Base-by-base conservation (phyloP, 2,113 vertebrate species). In the Genyomyrus donnyi region DNA sequence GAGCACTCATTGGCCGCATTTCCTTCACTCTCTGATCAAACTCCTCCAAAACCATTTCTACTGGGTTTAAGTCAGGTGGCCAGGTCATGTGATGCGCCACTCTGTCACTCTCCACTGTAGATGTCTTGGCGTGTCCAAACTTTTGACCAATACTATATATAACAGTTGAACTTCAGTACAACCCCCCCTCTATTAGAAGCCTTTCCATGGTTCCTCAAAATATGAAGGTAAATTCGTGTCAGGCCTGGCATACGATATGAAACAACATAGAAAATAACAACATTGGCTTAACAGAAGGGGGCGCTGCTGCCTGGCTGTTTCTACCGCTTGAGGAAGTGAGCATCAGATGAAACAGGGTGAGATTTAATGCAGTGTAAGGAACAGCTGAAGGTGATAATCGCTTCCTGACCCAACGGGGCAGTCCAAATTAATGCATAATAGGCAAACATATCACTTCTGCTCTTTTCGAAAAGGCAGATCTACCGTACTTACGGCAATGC, bases 281-380 rank as follows among this genome's bases (percentile, higher is more conserved):
- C 19, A 56, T 6, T 56, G 19, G 83, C 10, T 85, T 21, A 15
- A 50, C 3, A 27, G n/a, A 11, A 31, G 13, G 56, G 27, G 80
- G 86, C 42, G 80, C 53, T 85, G 84, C 53, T 62, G 11, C 46
- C 3, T 90, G 45, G 5, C 53, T 58, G 53, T 15, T 58, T 89
- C 46, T 49, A 24, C 52, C 50, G 85, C 92, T 92, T 45, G 90
- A 89, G 91, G 91, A 85, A 66, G 19, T n/a, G 62, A 84, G 90
- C 91, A 91, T 93, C 92, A 93, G 90, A 92, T 93, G 49, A 45
- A 92, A 91, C 53, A 90, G 3, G 39, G 42, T 89, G 88, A 88
- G 58, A 90, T 42, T 52, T 84, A 85, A 39, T 90, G 89, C 88
- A 88, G 77, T 90, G 90, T 87, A 74, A 93, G 90, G 88, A 92